Conservation (phyloP, 92 coral and sea anemone genomes). For the Desmophyllum pertusum region DNA sequence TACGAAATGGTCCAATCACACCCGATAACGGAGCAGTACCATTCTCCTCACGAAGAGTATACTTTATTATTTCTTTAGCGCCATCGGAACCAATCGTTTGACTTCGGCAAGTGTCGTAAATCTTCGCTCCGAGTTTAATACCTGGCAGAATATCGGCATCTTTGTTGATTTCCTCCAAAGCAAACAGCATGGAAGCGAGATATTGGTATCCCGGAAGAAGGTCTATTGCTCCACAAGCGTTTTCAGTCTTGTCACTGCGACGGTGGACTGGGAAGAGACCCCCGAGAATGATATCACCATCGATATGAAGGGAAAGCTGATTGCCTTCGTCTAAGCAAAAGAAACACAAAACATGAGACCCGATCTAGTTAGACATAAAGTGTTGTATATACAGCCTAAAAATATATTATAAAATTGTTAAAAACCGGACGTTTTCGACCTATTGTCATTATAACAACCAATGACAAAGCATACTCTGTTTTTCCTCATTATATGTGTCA, state of each 20-base stretch:
- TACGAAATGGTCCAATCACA: conserved; percentile 91
- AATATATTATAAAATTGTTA: too few species aligned
- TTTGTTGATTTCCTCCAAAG: conserved; percentile 86
- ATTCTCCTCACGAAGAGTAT: conserved; percentile 64
- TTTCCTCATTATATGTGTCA: too few species aligned
- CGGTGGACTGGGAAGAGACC: conserved; percentile 89
- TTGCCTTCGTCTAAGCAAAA: not conserved
- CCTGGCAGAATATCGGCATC: conserved; percentile 72
- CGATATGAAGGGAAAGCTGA: conserved; percentile 30
- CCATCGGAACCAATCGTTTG: conserved; percentile 93
- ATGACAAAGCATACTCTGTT: too few species aligned
- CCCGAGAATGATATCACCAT: conserved; percentile 84
- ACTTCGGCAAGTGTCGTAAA: conserved; percentile 95
- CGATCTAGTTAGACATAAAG: too few species aligned
- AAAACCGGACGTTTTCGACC: too few species aligned
- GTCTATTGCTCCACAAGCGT: conserved; percentile 82
- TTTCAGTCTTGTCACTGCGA: conserved; percentile 76
- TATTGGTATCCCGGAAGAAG: conserved; percentile 96
- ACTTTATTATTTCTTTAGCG: conserved; percentile 87
- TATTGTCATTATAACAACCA: too few species aligned
- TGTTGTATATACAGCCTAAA: too few species aligned
- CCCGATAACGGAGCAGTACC: conserved; percentile 79
- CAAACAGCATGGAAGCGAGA: conserved; percentile 89
- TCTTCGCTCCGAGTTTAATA: conserved; percentile 82
- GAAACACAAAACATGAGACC: not conserved